Evolutionary conservation across 1,140 invertebrate species (phyloP), one percentile per base, ranked within the genome.

Genomic region (Pseudoatta argentina): DNA sequence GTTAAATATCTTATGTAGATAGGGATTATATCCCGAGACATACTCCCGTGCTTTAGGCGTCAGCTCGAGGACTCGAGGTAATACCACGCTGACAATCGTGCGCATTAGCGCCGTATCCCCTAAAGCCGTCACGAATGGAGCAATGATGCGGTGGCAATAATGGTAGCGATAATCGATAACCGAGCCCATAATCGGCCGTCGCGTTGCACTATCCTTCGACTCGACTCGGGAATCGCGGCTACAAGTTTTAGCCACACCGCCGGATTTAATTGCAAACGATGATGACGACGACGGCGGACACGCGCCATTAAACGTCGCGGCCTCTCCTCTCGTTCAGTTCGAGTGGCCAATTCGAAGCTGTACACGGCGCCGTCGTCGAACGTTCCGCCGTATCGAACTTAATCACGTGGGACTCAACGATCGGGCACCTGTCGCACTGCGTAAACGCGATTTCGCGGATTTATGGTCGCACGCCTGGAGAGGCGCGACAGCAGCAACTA

Each of bases 31-130:
- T 30, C 21, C 18, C 18, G 69, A 76, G 51, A 67, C 66, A 34
- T 53, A 71, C 48, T n/a, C n/a, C n/a, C 77, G 57, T n/a, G 66
- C 66, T 66, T 61, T 72, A 69, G 57, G 16, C 59, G 39, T 67
- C 48, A 55, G 69, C 51, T 78, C 64, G 59, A 88, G 83, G 87
- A 88, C 83, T 82, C 63, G 57, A 16, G 44, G 71, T 82, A 90
- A 90, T 91, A 72, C 79, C 75, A 53, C 39, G 67, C 21, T 75
- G 87, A 92, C 89, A 89, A 92, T 93, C 85, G 81, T 82, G 81
- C 89, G 91, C 75, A 89, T 91, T 92, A 92, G 81, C 81, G 75
- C 39, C 67, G 81, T 66, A 76, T 83, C 75, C 91, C 86, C 79
- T 78, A 89, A 44, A 86, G 53, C 86, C 79, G 61, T 85, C 64